Percentiles rank a stretch among this genome's conserved stretches.
These are phyloP conservation scores for Dicaeum eximium DNA, from an alignment of 2,113 vertebrate genomes.

Conservation along the genomic window DNA sequence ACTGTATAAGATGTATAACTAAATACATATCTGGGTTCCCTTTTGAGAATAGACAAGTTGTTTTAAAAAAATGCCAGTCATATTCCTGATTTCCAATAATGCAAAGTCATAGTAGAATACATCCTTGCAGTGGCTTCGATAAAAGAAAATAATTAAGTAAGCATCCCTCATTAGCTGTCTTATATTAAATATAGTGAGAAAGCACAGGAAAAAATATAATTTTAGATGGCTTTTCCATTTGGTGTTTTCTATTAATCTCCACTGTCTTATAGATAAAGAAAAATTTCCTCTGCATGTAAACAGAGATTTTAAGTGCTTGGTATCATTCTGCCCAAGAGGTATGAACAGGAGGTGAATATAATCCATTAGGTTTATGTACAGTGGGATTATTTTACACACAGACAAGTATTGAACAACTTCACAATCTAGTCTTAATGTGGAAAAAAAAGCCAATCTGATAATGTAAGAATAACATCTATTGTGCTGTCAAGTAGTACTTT, in stretches of 20 bases:
- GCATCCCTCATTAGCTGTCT: neutral
- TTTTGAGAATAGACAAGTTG: neutral
- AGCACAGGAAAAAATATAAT: neutral
- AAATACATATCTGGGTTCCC: neutral
- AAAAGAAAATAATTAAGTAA: neutral
- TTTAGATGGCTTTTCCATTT: neutral
- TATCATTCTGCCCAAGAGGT: neutral
- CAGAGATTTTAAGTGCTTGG: neutral
- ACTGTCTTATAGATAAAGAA: neutral
- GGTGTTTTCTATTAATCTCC: neutral
- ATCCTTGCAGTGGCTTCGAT: neutral
- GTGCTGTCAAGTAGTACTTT: neutral
- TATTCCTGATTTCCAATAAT: neutral
- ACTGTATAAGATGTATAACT: neutral
- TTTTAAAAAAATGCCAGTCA: neutral
- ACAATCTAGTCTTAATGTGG: neutral
- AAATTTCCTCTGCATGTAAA: neutral
- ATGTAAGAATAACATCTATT: neutral
- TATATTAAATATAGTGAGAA: neutral
- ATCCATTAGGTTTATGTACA: neutral
- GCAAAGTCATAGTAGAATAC: neutral
- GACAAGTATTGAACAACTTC: neutral
- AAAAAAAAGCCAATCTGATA: neutral
- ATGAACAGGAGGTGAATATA: neutral
- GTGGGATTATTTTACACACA: neutral